Evolutionary conservation across 2,113 vertebrate genomes (phyloP).

Genomic region (Brienomyrus longianalis): DNA sequence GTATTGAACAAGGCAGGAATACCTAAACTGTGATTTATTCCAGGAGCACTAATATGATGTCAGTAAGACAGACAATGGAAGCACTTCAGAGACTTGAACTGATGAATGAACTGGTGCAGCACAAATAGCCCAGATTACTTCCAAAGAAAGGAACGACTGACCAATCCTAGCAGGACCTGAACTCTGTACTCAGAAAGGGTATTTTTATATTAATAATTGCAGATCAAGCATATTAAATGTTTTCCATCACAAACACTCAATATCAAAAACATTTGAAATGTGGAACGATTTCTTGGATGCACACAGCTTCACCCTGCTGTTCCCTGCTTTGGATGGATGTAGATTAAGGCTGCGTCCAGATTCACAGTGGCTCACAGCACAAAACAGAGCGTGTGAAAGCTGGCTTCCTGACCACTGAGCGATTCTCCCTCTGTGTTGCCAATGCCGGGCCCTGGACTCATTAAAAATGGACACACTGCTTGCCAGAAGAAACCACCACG

Average conservation of each 20-base stretch:
- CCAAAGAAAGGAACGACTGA: slow-evolving; percentile 21
- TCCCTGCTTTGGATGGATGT: background rate
- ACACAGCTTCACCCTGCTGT: background rate
- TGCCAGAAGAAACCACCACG: background rate
- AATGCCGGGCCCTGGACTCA: background rate
- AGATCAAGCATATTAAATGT: background rate
- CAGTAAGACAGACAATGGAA: slow-evolving; percentile 29
- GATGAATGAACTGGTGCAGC: slow-evolving; percentile 28
- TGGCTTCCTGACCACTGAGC: background rate
- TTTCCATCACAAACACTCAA: background rate
- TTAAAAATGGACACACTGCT: slow-evolving; percentile 23
- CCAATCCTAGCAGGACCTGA: background rate
- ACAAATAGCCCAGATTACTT: slow-evolving; percentile 27
- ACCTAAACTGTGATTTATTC: slow-evolving; percentile 28
- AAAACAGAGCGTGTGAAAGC: background rate
- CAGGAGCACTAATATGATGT: slow-evolving; percentile 28
- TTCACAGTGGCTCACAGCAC: background rate
- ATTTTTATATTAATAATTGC: background rate
- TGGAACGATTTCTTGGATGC: background rate
- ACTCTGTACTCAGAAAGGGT: background rate
- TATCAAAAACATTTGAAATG: background rate
- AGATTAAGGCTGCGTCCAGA: background rate
- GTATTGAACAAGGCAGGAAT: slow-evolving; percentile 31
- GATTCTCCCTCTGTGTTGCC: background rate
- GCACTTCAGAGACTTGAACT: slow-evolving; percentile 26